Evolutionary conservation across 2,113 vertebrate genomes (phyloP).

Genomic region (Sapayoa aenigma): DNA sequence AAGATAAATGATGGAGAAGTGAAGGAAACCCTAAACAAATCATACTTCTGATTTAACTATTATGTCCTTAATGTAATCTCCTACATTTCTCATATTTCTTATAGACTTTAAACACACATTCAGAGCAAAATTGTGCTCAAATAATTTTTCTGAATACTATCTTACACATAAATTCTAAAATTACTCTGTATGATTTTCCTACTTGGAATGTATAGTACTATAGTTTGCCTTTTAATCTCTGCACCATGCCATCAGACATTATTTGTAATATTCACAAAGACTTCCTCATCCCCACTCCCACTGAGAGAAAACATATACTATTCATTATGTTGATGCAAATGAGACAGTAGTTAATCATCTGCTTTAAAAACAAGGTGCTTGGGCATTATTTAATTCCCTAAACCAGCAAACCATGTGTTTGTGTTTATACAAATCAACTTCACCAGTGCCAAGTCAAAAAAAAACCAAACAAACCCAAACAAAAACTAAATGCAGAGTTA

Average conservation of each 20-base stretch:
- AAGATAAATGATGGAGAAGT: conserved; percentile 47
- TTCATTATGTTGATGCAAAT: conserved; percentile 2
- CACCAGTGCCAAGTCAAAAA: background rate
- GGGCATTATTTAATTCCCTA: background rate
- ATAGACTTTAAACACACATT: background rate
- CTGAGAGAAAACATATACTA: background rate
- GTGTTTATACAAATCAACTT: background rate
- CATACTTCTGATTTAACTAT: conserved; percentile 3
- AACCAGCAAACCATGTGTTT: background rate
- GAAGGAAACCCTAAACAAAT: conserved; percentile 32
- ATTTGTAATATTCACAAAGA: background rate
- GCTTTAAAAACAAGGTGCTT: background rate
- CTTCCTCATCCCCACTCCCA: background rate
- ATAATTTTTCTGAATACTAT: background rate
- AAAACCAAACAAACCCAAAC: too few relatives aligned
- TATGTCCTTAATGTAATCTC: background rate
- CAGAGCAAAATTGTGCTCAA: background rate
- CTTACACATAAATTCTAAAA: conserved; percentile 19
- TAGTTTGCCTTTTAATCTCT: background rate
- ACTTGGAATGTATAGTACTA: background rate
- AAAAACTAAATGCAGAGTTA: background rate
- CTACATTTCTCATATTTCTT: background rate
- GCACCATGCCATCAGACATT: background rate
- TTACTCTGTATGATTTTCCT: background rate
- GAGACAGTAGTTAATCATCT: background rate